A percentile compares a stretch with the other conserved stretches of the same genome.
These are phyloP conservation scores for Atta cephalotes DNA, from an alignment of 1,140 invertebrate genomes.

Conservation along the genomic window DNA sequence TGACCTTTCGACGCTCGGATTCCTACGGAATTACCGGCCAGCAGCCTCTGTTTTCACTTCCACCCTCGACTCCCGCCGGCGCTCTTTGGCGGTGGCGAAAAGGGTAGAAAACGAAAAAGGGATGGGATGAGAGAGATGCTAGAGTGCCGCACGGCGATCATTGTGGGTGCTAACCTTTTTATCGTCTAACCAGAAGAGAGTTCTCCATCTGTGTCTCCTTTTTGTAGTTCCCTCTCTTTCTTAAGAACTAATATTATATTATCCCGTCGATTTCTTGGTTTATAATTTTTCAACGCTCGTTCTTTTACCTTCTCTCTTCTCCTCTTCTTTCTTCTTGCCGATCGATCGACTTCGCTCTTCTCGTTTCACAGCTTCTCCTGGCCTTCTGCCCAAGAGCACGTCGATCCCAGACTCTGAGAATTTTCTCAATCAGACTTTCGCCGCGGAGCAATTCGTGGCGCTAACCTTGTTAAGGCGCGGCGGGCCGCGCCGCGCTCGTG, in stretches of 20 bases:
- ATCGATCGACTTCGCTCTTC: conserved; percentile 14
- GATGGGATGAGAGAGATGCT: background rate
- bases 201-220: conserved; percentile 60
- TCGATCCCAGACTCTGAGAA: conserved; percentile 65
- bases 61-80: background rate
- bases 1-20: conserved; percentile 60
- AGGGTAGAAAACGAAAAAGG: background rate
- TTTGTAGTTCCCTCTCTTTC: conserved; percentile 24
- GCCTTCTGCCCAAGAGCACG: conserved; percentile 25
- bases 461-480: conserved; percentile 82
- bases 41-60: conserved; percentile 49
- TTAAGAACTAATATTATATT: conserved; percentile 84
- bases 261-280: conserved; percentile 83
- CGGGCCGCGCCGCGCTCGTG: conserved; percentile 60
- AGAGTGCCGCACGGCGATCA: conserved; percentile 69
- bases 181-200: conserved; percentile 75
- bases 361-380: background rate
- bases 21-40: conserved; percentile 45
- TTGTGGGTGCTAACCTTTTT: conserved; percentile 82
- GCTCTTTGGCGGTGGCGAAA: conserved; percentile 28
- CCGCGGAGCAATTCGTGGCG: conserved; percentile 82
- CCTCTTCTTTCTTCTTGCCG: background rate
- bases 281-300: conserved; percentile 80
- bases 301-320: background rate
- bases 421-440: conserved; percentile 85